phyloP scores from a whole-genome alignment of 2,888 invertebrate species.

The Merodon equestris region DNA sequence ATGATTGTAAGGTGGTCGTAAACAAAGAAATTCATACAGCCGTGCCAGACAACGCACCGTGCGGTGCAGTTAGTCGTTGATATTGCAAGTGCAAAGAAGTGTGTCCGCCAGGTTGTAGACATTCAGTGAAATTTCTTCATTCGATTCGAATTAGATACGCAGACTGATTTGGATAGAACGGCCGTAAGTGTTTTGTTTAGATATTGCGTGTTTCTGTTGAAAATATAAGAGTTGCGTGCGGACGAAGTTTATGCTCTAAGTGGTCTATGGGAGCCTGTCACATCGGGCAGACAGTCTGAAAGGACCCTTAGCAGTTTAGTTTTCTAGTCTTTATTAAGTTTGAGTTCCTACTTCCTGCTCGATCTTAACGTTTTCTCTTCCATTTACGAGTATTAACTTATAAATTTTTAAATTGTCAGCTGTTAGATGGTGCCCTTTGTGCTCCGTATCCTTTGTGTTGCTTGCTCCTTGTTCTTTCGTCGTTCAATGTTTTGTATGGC shows the following conservation, averaged over 20 bases:
- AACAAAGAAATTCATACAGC: constrained; percentile 47
- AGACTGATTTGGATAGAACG: constrained; percentile 13
- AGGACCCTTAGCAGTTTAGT: too few relatives aligned
- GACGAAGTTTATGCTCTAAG: neutral
- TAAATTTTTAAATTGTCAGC: too few relatives aligned
- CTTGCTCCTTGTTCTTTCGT: too few relatives aligned
- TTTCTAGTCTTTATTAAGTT: neutral
- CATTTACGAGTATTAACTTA: too few relatives aligned
- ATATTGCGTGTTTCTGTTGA: constrained; percentile 14
- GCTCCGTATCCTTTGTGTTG: too few relatives aligned
- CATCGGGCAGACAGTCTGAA: too few relatives aligned
- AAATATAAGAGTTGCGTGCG: neutral
- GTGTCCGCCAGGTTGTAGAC: neutral
- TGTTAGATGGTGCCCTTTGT: too few relatives aligned
- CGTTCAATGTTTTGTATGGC: too few relatives aligned
- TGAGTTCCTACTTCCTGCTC: too few relatives aligned
- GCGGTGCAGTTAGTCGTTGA: constrained; percentile 53
- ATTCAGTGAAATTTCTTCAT: too few relatives aligned
- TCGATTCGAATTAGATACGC: neutral
- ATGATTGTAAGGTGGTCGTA: constrained; percentile 61
- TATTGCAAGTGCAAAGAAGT: constrained; percentile 48
- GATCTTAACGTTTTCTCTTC: too few relatives aligned
- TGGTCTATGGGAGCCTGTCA: too few relatives aligned
- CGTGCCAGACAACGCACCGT: constrained; percentile 35
- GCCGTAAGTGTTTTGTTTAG: constrained; percentile 37